A percentile compares a stretch with the other conserved stretches of the same genome.
Evolutionary conservation across 2,888 invertebrate species (phyloP).

Genomic region (Chelonus formosanus): DNA sequence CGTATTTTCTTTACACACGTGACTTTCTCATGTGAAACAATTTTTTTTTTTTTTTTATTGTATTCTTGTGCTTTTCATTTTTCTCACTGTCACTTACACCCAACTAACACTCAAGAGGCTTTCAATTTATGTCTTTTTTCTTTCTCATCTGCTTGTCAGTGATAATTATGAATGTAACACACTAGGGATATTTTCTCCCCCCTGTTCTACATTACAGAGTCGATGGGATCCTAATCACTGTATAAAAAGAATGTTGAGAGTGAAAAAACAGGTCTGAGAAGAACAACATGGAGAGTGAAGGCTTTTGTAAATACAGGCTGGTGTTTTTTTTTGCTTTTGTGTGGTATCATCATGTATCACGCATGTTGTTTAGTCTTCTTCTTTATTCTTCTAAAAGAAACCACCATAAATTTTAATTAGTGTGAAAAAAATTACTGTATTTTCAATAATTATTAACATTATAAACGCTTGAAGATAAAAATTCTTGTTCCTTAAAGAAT

Average conservation of each 20-base stretch:
- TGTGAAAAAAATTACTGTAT: no score
- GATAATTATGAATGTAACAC: constrained; percentile 45
- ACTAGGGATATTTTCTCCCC: constrained; percentile 23
- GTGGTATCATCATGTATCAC: constrained; percentile 44
- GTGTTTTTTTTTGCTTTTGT: constrained; percentile 40
- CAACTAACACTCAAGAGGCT: no score
- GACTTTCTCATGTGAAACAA: no score
- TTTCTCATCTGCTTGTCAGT: background rate
- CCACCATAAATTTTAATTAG: no score
- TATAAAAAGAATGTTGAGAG: constrained; percentile 18
- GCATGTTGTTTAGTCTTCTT: constrained; percentile 25
- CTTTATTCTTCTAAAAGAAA: constrained; percentile 10
- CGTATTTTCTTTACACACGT: no score
- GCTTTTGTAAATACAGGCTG: constrained; percentile 4
- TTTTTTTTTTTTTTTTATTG: no score
- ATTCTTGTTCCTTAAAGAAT: no score
- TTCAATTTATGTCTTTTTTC: no score
- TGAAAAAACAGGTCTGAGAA: background rate
- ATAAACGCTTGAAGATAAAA: no score
- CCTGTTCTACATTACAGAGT: constrained; percentile 9
- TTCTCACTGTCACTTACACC: no score
- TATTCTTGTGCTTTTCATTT: no score
- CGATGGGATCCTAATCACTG: constrained; percentile 46
- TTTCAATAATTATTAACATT: no score
- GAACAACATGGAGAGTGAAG: constrained; percentile 5